These are phyloP conservation scores for Ormia ochracea DNA, from an alignment of 2,888 invertebrate genomes.

Conservation along the genomic window DNA sequence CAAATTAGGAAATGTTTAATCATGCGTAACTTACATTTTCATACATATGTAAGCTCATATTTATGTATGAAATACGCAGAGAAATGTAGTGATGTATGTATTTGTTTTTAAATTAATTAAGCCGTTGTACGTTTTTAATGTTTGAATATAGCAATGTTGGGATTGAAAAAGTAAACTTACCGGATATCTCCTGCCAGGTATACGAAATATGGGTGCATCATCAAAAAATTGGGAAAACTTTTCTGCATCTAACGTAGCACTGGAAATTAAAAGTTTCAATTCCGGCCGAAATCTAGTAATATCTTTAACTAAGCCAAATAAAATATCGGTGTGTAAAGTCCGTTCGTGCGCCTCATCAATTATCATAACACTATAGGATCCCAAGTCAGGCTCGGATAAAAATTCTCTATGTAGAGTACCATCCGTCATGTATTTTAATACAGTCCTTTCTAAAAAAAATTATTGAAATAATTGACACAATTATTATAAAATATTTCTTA, in stretches of 20 bases:
- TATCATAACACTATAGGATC: conserved; percentile 98
- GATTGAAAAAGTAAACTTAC: conserved; percentile 76
- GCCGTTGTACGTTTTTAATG: too few relatives aligned
- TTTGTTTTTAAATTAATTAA: too few relatives aligned
- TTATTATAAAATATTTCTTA: neutral
- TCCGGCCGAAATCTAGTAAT: conserved; percentile 95
- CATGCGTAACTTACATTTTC: too few relatives aligned
- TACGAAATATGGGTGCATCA: conserved; percentile 97
- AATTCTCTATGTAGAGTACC: conserved; percentile 98
- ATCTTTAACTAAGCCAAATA: conserved; percentile 98
- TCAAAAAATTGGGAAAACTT: conserved; percentile 99
- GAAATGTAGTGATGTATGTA: too few relatives aligned
- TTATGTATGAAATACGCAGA: too few relatives aligned
- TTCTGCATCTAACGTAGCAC: conserved; percentile 97
- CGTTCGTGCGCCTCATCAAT: conserved; percentile 99
- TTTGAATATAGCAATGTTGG: too few relatives aligned
- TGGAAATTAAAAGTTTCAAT: conserved; percentile 96
- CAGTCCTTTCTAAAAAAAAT: conserved; percentile 84
- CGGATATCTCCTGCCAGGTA: conserved; percentile 97
- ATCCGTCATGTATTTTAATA: conserved; percentile 99
- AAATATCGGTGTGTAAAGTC: conserved; percentile 97
- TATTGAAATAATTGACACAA: neutral
- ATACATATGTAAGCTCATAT: too few relatives aligned
- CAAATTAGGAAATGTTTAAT: too few relatives aligned
- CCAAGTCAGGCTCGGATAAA: conserved; percentile 96